Percentiles rank a stretch among this genome's conserved stretches.
These are phyloP conservation scores for Anagrus nilaparvatae DNA, from an alignment of 1,140 invertebrate species.

Conservation along the genomic window DNA sequence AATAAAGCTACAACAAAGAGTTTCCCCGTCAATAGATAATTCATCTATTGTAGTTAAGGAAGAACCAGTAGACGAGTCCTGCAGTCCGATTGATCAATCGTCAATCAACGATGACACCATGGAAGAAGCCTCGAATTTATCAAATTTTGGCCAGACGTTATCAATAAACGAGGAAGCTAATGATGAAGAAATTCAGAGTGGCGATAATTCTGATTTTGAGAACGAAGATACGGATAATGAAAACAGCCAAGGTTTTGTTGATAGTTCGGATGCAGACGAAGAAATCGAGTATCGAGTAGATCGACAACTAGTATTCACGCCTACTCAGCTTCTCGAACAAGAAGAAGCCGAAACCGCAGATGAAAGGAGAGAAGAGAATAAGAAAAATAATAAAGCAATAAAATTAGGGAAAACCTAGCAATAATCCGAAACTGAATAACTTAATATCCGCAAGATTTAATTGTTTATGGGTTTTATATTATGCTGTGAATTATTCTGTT, in stretches of 20 bases:
- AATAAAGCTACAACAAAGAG: slow-evolving; percentile 32
- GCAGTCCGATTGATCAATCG: slow-evolving; percentile 35
- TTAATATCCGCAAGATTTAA: too few relatives aligned
- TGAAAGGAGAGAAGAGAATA: too few relatives aligned
- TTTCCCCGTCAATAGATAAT: slow-evolving; percentile 18
- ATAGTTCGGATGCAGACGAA: slow-evolving; percentile 14
- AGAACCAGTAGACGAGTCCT: slow-evolving; percentile 35
- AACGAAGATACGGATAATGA: slow-evolving; percentile 36
- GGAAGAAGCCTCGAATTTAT: slow-evolving; percentile 17
- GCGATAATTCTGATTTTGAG: slow-evolving; percentile 31
- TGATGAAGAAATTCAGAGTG: slow-evolving; percentile 31
- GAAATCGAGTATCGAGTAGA: too few relatives aligned
- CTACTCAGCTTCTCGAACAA: too few relatives aligned
- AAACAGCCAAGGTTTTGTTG: slow-evolving; percentile 8
- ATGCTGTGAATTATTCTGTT: too few relatives aligned
- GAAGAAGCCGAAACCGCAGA: too few relatives aligned
- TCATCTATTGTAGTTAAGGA: slow-evolving; percentile 23
- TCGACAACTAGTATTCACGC: too few relatives aligned
- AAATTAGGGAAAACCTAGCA: too few relatives aligned
- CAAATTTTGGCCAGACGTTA: slow-evolving; percentile 21
- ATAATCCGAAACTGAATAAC: too few relatives aligned
- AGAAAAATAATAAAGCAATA: too few relatives aligned
- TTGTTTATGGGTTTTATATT: too few relatives aligned
- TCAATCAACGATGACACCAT: slow-evolving; percentile 27
- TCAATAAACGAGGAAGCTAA: neutral